Conservation (phyloP, 1,140 invertebrate species). For the Harpegnathos saltator region DNA sequence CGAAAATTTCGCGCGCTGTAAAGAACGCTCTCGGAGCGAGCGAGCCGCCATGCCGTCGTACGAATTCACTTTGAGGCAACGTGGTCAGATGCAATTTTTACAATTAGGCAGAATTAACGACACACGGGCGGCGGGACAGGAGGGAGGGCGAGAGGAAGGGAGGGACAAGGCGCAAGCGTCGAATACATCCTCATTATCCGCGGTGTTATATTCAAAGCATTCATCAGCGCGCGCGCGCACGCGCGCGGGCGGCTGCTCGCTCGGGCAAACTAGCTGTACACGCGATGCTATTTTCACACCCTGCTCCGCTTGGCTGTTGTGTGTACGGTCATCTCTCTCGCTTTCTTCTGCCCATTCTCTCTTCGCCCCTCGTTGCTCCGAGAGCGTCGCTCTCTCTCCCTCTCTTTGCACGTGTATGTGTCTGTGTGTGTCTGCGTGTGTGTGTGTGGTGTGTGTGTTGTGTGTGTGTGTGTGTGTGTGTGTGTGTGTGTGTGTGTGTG, state of each 20-base stretch:
- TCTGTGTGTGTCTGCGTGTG: too few relatives aligned
- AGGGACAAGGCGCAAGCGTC: slow-evolving; percentile 24
- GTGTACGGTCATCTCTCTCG: slow-evolving; percentile 9
- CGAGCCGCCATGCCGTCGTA: slow-evolving; percentile 6
- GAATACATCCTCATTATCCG: slow-evolving; percentile 59
- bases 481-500: too few relatives aligned
- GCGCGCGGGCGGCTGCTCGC: background rate
- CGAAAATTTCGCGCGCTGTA: slow-evolving; percentile 8
- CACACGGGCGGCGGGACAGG: background rate
- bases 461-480: too few relatives aligned
- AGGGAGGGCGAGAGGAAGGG: too few relatives aligned
- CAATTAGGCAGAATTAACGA: slow-evolving; percentile 55
- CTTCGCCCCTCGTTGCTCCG: background rate
- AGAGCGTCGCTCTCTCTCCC: too few relatives aligned
- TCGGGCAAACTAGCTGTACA: background rate
- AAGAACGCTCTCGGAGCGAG: background rate
- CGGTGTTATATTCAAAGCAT: slow-evolving; percentile 57
- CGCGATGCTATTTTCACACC: slow-evolving; percentile 51
- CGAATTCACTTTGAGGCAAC: slow-evolving; percentile 46
- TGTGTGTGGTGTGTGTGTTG: too few relatives aligned
- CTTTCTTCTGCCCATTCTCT: slow-evolving; percentile 19
- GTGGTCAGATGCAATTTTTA: slow-evolving; percentile 50
- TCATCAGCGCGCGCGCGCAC: background rate
- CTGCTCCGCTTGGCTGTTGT: slow-evolving; percentile 20
- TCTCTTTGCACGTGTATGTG: too few relatives aligned